These are phyloP conservation scores for Virgularia gustaviana DNA, from an alignment of 92 coral and sea anemone species.

Conservation along the genomic window DNA sequence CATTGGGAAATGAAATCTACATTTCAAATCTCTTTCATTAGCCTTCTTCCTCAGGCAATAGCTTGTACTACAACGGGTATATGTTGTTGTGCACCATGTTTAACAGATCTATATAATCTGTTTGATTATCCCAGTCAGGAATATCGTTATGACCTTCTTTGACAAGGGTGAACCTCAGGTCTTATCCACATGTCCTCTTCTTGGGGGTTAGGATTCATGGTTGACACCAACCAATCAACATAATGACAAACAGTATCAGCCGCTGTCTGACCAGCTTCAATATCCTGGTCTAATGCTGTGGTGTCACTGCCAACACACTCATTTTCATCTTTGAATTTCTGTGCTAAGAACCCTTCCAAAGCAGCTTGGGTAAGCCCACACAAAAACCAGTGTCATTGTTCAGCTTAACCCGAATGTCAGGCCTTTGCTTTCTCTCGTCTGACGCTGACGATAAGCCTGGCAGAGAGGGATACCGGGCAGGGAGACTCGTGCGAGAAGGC, in stretches of 20 bases:
- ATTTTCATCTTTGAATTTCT: slow-evolving; percentile 45
- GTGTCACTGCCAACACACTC: slow-evolving; percentile 1
- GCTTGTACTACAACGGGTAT: slow-evolving; percentile 55
- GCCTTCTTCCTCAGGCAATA: slow-evolving; percentile 57
- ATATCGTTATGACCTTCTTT: slow-evolving; percentile 50
- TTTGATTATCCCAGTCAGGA: slow-evolving; percentile 34
- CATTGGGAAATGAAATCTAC: no score
- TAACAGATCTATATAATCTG: slow-evolving; percentile 52
- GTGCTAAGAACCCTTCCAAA: slow-evolving; percentile 51
- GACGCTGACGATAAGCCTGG: no score
- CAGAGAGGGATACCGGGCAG: no score
- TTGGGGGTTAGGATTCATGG: slow-evolving; percentile 61
- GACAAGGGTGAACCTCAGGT: slow-evolving; percentile 60
- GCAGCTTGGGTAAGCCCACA: slow-evolving; percentile 42
- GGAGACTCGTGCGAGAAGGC: no score
- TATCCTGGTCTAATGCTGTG: slow-evolving; percentile 52
- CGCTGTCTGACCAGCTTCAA: slow-evolving; percentile 58
- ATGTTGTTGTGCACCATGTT: slow-evolving; percentile 56
- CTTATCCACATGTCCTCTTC: slow-evolving; percentile 52
- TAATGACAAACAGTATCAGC: slow-evolving; percentile 58
- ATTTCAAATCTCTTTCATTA: slow-evolving; percentile 13
- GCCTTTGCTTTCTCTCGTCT: no score
- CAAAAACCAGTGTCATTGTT: no score
- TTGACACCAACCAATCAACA: slow-evolving; percentile 61
- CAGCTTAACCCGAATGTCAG: no score